Conservation (phyloP, 2,888 invertebrate species). For the Oegoconia quadripuncta region DNA sequence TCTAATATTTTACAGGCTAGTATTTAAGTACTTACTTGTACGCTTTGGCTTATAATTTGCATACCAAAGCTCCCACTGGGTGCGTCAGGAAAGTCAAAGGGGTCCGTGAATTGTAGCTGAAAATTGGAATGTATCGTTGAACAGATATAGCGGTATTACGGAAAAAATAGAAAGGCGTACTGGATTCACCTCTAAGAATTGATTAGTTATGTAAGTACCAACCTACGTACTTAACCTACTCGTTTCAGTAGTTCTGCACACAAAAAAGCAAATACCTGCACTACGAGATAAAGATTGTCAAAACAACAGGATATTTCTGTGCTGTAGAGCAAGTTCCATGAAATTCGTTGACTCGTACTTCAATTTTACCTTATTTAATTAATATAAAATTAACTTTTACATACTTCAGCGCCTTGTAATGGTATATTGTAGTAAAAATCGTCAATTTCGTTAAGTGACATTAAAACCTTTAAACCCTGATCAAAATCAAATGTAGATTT, state of each 20-base stretch:
- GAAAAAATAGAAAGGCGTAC: too few species aligned
- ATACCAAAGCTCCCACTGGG: slow-evolving; percentile 74
- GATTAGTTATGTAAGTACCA: too few species aligned
- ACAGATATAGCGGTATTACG: too few species aligned
- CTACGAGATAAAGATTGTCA: too few species aligned
- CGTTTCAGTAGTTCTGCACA: too few species aligned
- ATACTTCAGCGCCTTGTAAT: slow-evolving; percentile 69
- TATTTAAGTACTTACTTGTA: slow-evolving; percentile 42
- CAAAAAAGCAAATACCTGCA: too few species aligned
- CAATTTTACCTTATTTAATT: not conserved
- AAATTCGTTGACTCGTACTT: too few species aligned
- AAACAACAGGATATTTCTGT: too few species aligned
- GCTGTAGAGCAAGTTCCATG: too few species aligned
- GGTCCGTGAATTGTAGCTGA: slow-evolving; percentile 76
- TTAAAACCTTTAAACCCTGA: slow-evolving; percentile 58
- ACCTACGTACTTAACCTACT: too few species aligned
- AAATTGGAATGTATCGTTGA: too few species aligned
- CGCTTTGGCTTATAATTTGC: slow-evolving; percentile 62
- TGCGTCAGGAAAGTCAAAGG: slow-evolving; percentile 79
- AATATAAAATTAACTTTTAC: slow-evolving; percentile 2
- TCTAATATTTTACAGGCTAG: not conserved
- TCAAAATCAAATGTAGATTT: slow-evolving; percentile 65
- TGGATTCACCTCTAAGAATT: too few species aligned
- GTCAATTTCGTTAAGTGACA: slow-evolving; percentile 59
- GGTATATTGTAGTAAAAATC: slow-evolving; percentile 73